Percentiles rank a stretch among this genome's conserved stretches.
These are phyloP conservation scores for Karalla daura DNA, from an alignment of 2,797 vertebrate species.

Conservation along the genomic window DNA sequence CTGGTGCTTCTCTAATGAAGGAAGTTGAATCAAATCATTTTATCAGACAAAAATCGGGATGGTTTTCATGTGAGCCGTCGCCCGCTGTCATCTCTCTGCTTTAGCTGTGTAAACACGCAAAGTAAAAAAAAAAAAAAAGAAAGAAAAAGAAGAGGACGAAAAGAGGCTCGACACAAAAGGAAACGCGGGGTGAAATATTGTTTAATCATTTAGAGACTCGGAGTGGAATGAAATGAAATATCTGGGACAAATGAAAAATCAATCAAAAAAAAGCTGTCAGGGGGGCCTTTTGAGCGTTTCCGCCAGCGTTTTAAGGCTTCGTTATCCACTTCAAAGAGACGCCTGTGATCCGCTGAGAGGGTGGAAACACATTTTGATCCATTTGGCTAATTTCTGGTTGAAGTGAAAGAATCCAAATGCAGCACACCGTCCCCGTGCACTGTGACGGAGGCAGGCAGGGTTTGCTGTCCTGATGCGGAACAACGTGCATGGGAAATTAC, in stretches of 20 bases:
- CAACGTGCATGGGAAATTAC: constrained; percentile 14
- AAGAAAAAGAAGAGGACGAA: constrained; percentile 34
- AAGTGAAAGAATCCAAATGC: constrained; percentile 36
- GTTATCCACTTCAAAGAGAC: constrained; percentile 73
- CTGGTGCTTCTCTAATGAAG: constrained; percentile 74
- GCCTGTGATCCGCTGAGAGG: constrained; percentile 51
- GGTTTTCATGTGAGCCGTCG: constrained; percentile 43
- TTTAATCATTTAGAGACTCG: constrained; percentile 69
- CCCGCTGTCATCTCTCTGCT: constrained; percentile 34
- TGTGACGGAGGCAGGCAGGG: constrained; percentile 3
- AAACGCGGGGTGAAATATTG: constrained; percentile 36
- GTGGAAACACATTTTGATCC: constrained; percentile 62
- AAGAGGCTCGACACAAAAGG: constrained; percentile 31
- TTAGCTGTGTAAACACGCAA: constrained; percentile 40
- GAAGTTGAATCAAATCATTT: constrained; percentile 80
- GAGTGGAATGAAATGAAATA: constrained; percentile 72
- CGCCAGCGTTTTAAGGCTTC: constrained; percentile 58
- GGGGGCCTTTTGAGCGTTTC: constrained; percentile 53
- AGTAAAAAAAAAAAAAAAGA: constrained; percentile 31
- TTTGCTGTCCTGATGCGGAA: constrained; percentile 23
- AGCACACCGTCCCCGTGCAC: constrained; percentile 12
- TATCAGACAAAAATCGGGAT: constrained; percentile 65
- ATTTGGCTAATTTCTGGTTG: constrained; percentile 63
- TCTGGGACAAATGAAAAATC: constrained; percentile 81
- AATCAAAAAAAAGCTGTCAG: constrained; percentile 65